Evolutionary conservation across 2,888 invertebrate species (phyloP).

Genomic region (Lasioglossum pauxillum): DNA sequence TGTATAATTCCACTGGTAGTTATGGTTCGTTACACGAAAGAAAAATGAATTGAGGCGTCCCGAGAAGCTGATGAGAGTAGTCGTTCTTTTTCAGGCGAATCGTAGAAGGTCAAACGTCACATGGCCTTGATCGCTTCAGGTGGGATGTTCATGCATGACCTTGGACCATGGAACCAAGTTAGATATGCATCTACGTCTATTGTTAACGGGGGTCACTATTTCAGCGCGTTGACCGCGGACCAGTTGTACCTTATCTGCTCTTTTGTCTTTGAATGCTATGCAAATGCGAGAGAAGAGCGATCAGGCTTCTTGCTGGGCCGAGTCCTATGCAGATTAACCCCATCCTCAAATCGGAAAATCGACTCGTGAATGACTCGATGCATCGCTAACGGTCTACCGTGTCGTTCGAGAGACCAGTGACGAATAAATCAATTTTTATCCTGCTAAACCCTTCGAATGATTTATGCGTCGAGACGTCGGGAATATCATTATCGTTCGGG

Average conservation of each 20-base stretch:
- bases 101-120: background rate
- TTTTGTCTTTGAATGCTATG: slow-evolving; percentile 42
- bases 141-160: slow-evolving; percentile 32
- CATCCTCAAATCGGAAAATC: slow-evolving; percentile 21
- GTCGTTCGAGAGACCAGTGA: slow-evolving; percentile 16
- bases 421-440: slow-evolving; percentile 6
- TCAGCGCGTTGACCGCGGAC: slow-evolving; percentile 46
- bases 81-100: background rate
- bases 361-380: background rate
- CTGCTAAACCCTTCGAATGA: background rate
- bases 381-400: background rate
- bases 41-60: background rate
- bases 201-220: slow-evolving; percentile 51
- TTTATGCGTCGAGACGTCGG: background rate
- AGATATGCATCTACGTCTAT: slow-evolving; percentile 60
- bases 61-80: background rate
- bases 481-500: background rate
- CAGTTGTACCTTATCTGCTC: slow-evolving; percentile 39
- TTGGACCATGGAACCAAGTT: slow-evolving; percentile 47
- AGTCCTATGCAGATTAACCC: slow-evolving; percentile 7
- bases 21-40: background rate
- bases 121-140: slow-evolving; percentile 40
- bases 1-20: background rate
- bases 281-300: slow-evolving; percentile 29
- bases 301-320: background rate